These are phyloP conservation scores for Melanargia galathea DNA, from an alignment of 2,888 invertebrate genomes.

Conservation along the genomic window DNA sequence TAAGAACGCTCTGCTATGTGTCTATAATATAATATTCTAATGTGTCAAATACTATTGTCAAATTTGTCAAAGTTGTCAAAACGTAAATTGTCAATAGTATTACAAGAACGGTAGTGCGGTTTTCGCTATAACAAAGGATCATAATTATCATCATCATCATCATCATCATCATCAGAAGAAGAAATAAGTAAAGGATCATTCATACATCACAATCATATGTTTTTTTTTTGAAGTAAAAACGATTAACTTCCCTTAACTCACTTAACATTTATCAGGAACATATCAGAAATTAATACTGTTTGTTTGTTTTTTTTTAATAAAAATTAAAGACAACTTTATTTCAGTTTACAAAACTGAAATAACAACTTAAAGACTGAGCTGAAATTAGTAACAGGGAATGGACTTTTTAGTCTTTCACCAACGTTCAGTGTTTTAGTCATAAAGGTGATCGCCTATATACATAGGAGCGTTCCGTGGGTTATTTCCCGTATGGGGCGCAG, in stretches of 20 bases:
- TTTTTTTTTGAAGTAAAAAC: background rate
- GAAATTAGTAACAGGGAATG: slow-evolving; percentile 14
- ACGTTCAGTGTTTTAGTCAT: slow-evolving; percentile 15
- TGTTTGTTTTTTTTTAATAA: background rate
- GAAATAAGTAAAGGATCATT: too few species aligned
- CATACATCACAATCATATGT: background rate
- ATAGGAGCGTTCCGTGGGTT: background rate
- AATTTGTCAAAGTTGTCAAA: too few species aligned
- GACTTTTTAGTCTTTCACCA: slow-evolving; percentile 3
- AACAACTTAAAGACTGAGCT: slow-evolving; percentile 25
- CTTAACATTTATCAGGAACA: background rate
- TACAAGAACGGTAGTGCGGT: too few species aligned
- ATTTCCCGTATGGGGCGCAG: background rate
- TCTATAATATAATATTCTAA: too few species aligned
- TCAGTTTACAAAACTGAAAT: slow-evolving; percentile 15
- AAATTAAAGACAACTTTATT: slow-evolving; percentile 12
- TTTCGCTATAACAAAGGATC: too few species aligned
- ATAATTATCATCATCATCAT: too few species aligned
- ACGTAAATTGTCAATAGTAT: too few species aligned
- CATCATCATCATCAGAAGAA: too few species aligned
- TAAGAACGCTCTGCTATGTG: too few species aligned
- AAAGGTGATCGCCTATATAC: slow-evolving; percentile 9
- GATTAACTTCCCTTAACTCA: background rate
- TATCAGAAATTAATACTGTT: background rate
- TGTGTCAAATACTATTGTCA: too few species aligned